A percentile compares a stretch with the other conserved stretches of the same genome.
These are phyloP conservation scores for Coenonympha arcania DNA, from an alignment of 2,888 invertebrate genomes.

Conservation along the genomic window DNA sequence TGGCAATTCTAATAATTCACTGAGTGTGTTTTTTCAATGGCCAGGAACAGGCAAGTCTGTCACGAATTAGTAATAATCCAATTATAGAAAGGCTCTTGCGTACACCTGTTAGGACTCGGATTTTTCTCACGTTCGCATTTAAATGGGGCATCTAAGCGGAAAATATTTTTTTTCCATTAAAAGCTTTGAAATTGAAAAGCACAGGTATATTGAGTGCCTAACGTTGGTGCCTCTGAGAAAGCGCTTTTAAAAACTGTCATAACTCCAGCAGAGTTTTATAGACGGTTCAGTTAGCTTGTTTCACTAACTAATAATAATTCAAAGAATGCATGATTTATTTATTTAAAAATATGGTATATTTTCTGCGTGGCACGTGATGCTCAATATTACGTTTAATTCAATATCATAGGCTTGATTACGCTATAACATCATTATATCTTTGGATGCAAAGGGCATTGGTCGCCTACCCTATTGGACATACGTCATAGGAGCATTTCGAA, in stretches of 20 bases:
- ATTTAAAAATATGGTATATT: too few relatives aligned
- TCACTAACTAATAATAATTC: not conserved
- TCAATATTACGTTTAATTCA: too few relatives aligned
- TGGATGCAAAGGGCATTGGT: too few relatives aligned
- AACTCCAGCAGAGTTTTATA: not conserved
- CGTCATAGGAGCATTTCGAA: too few relatives aligned
- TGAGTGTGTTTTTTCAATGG: too few relatives aligned
- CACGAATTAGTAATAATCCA: not conserved
- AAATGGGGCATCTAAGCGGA: not conserved
- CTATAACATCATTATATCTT: too few relatives aligned
- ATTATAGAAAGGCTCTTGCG: not conserved
- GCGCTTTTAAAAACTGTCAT: too few relatives aligned
- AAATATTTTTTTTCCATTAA: conserved; percentile 4
- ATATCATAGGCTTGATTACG: too few relatives aligned
- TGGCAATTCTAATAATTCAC: too few relatives aligned
- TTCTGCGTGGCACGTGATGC: too few relatives aligned
- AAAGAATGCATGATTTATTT: too few relatives aligned
- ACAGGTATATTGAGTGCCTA: not conserved
- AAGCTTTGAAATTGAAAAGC: not conserved
- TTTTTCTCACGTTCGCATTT: conserved; percentile 7
- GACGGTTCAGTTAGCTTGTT: not conserved
- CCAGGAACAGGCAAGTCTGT: not conserved
- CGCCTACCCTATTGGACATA: too few relatives aligned
- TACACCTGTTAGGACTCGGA: not conserved
- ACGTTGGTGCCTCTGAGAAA: not conserved